Base-by-base conservation (phyloP, 2,888 invertebrate genomes). In the Bellardia pandia region DNA sequence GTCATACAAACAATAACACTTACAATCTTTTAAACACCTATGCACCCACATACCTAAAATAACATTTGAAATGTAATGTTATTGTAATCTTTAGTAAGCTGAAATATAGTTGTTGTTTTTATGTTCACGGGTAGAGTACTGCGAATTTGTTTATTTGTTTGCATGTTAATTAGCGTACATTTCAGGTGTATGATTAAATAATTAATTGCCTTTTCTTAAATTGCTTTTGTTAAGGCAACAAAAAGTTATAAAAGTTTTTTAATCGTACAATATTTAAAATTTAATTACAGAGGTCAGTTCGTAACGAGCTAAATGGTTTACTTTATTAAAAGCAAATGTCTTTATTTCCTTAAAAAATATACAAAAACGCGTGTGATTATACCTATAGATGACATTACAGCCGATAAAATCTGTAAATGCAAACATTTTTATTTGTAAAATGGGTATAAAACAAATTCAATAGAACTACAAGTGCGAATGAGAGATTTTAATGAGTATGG, bases 151-250 rank as follows among this genome's bases (percentile, higher is more conserved):
- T 76, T 77, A 56, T 77, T 56, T 45, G 68, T 56, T 66, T 78
- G 68, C 68, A 68, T 68, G 58, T 78, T 78, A 33, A 78, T 48
- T 37, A 68, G 13, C 58, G 68, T 58, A 58, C 16, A 58, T 48
- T 69, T 78, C 58, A 78, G 30, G 60, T 60, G 48, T 58, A 14
- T 62, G 48, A 79, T 79, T 69, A 51, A 60, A 71, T 40, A 71
- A 71, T 71, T 71, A 71, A 69, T 60, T 68, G 56, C 11, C 16
- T 2, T 56, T 45, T 51, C 42, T 77, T 9, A 37, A 77, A 56
- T 56, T n/a, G 37, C 66, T 45, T 68, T 66, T 66, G 40, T 56
- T 30, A 3, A 66, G 42, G n/a, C 30, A 11, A 60, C 48, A 7
- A 40, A 40, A 45, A 56, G 9, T 8, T 68, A 2, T 8, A 68